These are phyloP conservation scores for Rapana venosa DNA, from an alignment of 2,888 invertebrate genomes.

Conservation along the genomic window DNA sequence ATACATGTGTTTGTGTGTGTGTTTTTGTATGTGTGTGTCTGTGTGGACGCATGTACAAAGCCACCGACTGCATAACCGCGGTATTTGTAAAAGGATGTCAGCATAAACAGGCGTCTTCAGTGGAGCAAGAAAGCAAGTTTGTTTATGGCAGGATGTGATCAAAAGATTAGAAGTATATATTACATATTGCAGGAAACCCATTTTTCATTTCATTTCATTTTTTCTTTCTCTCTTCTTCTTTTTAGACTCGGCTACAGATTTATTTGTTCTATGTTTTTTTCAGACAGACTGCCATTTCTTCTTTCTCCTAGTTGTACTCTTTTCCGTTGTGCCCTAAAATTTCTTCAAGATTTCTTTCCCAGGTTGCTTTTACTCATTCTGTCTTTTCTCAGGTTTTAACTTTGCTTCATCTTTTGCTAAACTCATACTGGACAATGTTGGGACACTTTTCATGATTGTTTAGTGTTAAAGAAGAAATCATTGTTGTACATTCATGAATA, in stretches of 20 bases:
- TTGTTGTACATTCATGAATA: too few relatives aligned
- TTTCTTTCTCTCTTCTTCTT: too few relatives aligned
- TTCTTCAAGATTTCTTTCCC: background rate
- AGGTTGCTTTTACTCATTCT: background rate
- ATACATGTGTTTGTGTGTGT: too few relatives aligned
- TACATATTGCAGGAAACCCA: too few relatives aligned
- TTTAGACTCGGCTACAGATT: background rate
- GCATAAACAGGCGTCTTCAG: too few relatives aligned
- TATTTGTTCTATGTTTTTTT: background rate
- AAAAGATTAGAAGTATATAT: background rate
- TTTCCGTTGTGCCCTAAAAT: background rate
- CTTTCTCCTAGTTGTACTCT: background rate
- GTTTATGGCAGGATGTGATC: conserved; percentile 12
- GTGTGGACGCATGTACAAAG: too few relatives aligned
- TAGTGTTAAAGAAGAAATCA: too few relatives aligned
- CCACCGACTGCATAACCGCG: too few relatives aligned
- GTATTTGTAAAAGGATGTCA: too few relatives aligned
- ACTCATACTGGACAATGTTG: background rate
- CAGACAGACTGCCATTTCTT: background rate
- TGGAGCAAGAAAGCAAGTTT: conserved; percentile 4
- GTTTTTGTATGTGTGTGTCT: too few relatives aligned
- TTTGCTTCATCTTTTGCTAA: background rate
- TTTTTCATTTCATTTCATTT: background rate
- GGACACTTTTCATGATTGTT: too few relatives aligned
- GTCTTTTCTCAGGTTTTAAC: background rate